phyloP scores from a whole-genome alignment of 2,113 vertebrate species.

The Cinclus mexicanus region DNA sequence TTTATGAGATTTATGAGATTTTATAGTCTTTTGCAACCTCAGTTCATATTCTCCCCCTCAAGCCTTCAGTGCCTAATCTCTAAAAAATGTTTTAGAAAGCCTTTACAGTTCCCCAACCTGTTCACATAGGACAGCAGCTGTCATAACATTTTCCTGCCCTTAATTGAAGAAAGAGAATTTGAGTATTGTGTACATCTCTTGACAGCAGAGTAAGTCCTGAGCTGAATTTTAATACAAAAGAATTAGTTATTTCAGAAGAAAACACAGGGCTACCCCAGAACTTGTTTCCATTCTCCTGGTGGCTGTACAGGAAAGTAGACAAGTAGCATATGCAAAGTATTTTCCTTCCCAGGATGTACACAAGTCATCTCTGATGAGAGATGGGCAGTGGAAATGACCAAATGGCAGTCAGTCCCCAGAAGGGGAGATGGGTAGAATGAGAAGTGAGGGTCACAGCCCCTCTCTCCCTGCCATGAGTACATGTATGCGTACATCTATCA shows the following conservation, averaged over 20 bases:
- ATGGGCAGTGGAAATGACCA: neutral
- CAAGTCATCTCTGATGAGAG: neutral
- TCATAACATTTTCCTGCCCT: constrained; percentile 49
- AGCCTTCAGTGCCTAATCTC: constrained; percentile 29
- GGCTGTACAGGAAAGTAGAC: neutral
- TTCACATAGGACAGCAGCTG: constrained; percentile 45
- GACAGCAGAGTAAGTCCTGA: neutral
- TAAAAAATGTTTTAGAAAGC: constrained; percentile 50
- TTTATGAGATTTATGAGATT: constrained; percentile 58
- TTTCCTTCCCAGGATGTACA: neutral
- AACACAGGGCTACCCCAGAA: neutral
- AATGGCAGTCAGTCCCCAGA: neutral
- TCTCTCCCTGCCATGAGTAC: neutral
- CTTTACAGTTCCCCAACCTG: neutral
- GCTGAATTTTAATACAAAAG: constrained; percentile 22
- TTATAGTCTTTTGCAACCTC: constrained; percentile 40
- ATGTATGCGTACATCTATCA: rapidly evolving
- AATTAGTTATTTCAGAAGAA: neutral
- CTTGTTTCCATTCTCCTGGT: neutral
- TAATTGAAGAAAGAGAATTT: neutral
- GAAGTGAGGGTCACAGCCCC: neutral
- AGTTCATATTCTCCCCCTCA: constrained; percentile 27
- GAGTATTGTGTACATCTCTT: neutral
- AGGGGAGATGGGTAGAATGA: rapidly evolving
- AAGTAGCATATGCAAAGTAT: neutral